Base-by-base conservation (phyloP, 1,140 invertebrate species). In the Hypothenemus hampei region DNA sequence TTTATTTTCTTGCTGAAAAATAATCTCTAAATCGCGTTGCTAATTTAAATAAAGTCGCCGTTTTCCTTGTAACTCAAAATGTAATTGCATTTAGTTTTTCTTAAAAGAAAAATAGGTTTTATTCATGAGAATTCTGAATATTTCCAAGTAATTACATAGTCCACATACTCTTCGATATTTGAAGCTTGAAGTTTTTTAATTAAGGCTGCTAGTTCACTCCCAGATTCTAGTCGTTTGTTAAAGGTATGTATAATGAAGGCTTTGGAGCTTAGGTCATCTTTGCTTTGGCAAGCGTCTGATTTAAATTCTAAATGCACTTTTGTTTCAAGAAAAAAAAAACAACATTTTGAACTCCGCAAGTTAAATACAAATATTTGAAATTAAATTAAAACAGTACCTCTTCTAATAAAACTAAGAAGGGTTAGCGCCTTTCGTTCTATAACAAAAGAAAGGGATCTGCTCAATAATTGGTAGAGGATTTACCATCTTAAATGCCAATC, bases 401-500 rank as follows among this genome's bases (percentile, higher is more conserved):
- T 40, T 40, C 41, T 36, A 44, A 40, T 55, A 39, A 55, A 55
- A 55, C 20, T 55, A 55, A n/a, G n/a, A n/a, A 55, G 52, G 51
- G 35, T 37, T 53, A 53, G 26, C 40, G 51, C 51, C 39, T 53
- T 55, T 44, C 33, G 52, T 47, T 55, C 52, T 41, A 55, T 55
- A 47, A 55, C 52, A 55, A 55, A 52, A 53, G 51, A 53, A 53
- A 47, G 24, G 52, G 43, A 29, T 47, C 52, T 55, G 52, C 47
- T 37, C 52, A 47, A 47, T 55, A 55, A 55, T 55, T 55, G 52
- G 43, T 36, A 55, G 52, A 47, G 52, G 43, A 44, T 55, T 55
- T 55, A 55, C 47, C 46, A 55, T 55, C 52, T 55, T 55, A 55
- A 55, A 55, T 39, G 52, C 43, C 35, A 55, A 55, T 55, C 52